A percentile compares a stretch with the other conserved stretches of the same genome.
These are phyloP conservation scores for Enteromius radiatus DNA, from an alignment of 2,797 vertebrate species.

Conservation along the genomic window DNA sequence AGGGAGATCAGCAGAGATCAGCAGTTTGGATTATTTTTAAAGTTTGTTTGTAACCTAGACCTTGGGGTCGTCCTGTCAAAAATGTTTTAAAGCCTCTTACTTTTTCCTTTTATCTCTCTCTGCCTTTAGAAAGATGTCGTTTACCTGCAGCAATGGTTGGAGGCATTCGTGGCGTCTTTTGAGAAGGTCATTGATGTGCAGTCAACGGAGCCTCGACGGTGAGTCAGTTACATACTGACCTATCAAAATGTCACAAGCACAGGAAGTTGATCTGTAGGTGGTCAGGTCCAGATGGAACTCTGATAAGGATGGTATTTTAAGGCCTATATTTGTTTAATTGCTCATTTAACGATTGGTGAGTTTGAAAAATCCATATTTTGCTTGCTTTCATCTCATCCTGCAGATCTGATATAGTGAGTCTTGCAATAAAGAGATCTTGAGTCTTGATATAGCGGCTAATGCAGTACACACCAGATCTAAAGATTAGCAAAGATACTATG, in stretches of 20 bases:
- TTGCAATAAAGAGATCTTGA: not conserved
- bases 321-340: not conserved
- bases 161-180: conserved; percentile 87
- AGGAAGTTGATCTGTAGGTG: conserved; percentile 19
- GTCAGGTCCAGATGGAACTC: conserved; percentile 25
- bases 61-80: not conserved
- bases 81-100: not conserved
- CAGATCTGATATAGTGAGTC: not conserved
- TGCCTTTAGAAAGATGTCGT: conserved; percentile 87
- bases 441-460: not conserved
- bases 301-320: not conserved
- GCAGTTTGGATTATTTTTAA: not conserved
- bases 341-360: not conserved
- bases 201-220: conserved; percentile 89
- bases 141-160: conserved; percentile 94
- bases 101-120: conserved; percentile 17
- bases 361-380: not conserved
- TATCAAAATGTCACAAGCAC: conserved; percentile 66
- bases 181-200: conserved; percentile 88
- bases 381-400: not conserved
- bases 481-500: not conserved
- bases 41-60: not conserved
- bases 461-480: not conserved
- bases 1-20: not conserved
- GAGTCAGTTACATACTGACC: conserved; percentile 61